Base-by-base conservation (phyloP, 2,888 invertebrate species). In the Amiota communis region DNA sequence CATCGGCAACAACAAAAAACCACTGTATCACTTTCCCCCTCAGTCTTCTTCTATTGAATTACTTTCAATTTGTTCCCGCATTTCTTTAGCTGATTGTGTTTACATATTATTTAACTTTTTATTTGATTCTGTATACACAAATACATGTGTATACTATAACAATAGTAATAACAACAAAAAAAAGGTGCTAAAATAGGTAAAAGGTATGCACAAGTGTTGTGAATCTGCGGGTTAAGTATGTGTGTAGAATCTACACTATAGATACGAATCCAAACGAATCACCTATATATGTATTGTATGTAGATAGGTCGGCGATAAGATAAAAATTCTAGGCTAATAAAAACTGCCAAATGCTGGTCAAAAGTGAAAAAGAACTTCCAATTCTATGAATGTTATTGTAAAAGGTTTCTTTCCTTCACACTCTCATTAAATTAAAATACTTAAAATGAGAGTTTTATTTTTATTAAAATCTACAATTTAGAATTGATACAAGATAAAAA, bases 41-140 rank as follows among this genome's bases (percentile, higher is more conserved):
- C 36, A 6, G 36, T 36, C 6, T 6, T 6, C 36, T 36, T 36
- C 4, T 6, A 36, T 36, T 36, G 36, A 4, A 36, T 36, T 36
- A 36, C 2, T 36, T 53, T 51, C 64, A 8, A 17, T 8, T 49
- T 36, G 36, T n/a, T 15, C 63, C 68, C 76, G 61, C 64, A 74
- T 77, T 78, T 76, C 70, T 78, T 74, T 71, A 9, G 51, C 73
- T 61, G 53, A 49, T 17, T 73, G 72, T 83, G 78, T 76, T 78
- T 83, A 78, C 80, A 79, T 77, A 80, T 79, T 79, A 79, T 79
- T 77, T 80, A 80, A 75, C 74, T 80, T 79, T 83, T 82, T 86
- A 82, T 84, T 79, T 71, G 71, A 68, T 68, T 65, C 65, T 20
- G 72, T 15, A 11, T 2, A 17, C 6, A 20, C 17, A 67, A 47